Base-by-base conservation (phyloP, 2,113 vertebrate genomes). In the Tyrannus savana region DNA sequence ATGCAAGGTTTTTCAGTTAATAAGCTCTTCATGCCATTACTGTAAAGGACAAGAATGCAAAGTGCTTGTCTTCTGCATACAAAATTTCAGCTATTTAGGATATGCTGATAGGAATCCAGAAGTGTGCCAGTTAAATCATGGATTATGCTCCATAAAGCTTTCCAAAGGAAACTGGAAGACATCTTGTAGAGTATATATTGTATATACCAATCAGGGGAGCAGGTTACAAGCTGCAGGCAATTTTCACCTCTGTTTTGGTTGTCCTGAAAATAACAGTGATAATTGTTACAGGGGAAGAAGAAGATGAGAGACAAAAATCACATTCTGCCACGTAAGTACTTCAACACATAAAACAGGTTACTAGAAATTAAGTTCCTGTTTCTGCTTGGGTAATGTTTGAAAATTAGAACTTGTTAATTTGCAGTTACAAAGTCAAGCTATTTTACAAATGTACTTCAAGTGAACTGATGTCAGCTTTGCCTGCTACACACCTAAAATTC, bases 161-260 rank as follows among this genome's bases (percentile, higher is more conserved):
- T 90, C 67, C 59, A 63, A 73, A 71, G 42, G 63, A 42, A 94
- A 59, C 35, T 72, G 41, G 46, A 89, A 74, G 68, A 49, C 4
- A 8, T 72, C 78, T 84, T 66, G 50, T 86, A 85, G 47, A 77
- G 37, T 47, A 44, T 71, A 89, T 42, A 21, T 58, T 80, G 72
- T 69, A 90, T 25, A 23, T 98, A 99, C 99, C 99, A 95, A 56
- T 99, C 99, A 75, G 98, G 98, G 21, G 99, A 99, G 95, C 99
- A 99, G 55, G 98, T 99, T 58, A 98, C 96, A 52, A 99, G 90
- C 93, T 99, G 99, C 41, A 98, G 93, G 14, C 94, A 97, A 30
- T 96, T 91, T 44, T 98, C 98, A 84, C 55, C 95, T 91, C 93
- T 97, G 91, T 98, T 99, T 86, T 71, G 97, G 68, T 97, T 98